These are phyloP conservation scores for Homarus americanus DNA, from an alignment of 1,140 invertebrate species.

Conservation along the genomic window DNA sequence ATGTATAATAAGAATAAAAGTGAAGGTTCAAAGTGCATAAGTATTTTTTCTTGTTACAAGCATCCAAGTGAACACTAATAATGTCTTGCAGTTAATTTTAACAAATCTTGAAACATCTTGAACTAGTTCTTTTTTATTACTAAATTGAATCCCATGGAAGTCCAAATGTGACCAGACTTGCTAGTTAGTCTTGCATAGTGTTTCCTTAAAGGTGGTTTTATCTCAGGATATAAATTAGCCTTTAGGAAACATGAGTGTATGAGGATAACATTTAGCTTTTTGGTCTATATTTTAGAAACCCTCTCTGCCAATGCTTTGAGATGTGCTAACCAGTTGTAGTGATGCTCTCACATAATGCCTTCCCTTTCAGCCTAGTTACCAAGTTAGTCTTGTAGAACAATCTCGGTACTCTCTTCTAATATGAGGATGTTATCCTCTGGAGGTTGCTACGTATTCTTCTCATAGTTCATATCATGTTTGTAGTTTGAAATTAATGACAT, in stretches of 20 bases:
- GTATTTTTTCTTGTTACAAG: background rate
- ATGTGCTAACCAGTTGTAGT: slow-evolving; percentile 70
- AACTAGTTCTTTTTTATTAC: background rate
- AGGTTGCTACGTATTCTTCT: background rate
- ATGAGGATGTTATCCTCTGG: background rate
- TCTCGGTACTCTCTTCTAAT: slow-evolving; percentile 19
- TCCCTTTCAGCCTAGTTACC: slow-evolving; percentile 61
- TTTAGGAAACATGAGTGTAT: background rate
- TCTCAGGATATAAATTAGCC: background rate
- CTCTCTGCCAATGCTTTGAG: slow-evolving; percentile 45
- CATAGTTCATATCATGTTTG: background rate
- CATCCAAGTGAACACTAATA: background rate
- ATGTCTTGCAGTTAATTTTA: background rate
- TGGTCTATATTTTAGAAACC: slow-evolving; percentile 25
- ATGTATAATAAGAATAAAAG: background rate
- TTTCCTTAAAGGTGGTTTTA: background rate
- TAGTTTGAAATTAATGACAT: background rate
- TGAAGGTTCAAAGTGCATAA: background rate
- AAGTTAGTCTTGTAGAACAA: slow-evolving; percentile 43
- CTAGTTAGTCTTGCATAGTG: background rate
- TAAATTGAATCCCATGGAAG: slow-evolving; percentile 19
- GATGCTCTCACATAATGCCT: slow-evolving; percentile 50
- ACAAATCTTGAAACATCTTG: background rate
- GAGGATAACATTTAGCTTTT: slow-evolving; percentile 1
- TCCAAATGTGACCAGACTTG: slow-evolving; percentile 24